Conservation (phyloP, 1,140 invertebrate species). For the Phenacoccus solenopsis region DNA sequence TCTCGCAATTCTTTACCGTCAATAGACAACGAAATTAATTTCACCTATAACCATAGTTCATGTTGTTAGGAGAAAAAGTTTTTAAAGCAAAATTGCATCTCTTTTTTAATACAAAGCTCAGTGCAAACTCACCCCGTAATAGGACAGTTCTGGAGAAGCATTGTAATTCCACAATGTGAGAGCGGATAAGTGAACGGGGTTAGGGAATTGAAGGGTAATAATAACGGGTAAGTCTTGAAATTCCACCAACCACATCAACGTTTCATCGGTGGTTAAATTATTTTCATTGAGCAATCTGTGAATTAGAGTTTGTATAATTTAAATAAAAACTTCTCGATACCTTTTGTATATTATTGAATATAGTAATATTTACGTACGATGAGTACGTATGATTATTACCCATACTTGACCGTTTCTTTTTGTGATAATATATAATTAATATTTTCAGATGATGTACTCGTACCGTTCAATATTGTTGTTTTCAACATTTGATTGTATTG, state of each 20-base stretch:
- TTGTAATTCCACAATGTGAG: conserved; percentile 74
- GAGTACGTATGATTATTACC: not conserved
- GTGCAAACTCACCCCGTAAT: conserved; percentile 56
- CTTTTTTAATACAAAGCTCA: too few species aligned
- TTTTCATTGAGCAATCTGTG: not conserved
- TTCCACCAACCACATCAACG: conserved; percentile 46
- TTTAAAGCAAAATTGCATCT: too few species aligned
- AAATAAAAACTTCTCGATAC: too few species aligned
- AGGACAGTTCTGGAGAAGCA: conserved; percentile 53
- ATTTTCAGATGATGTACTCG: not conserved
- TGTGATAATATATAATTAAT: too few species aligned
- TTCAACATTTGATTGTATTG: conserved; percentile 24
- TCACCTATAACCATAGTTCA: conserved; percentile 31
- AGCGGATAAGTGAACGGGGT: conserved; percentile 31
- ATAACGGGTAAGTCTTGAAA: conserved; percentile 29
- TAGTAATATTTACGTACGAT: not conserved
- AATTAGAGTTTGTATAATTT: not conserved
- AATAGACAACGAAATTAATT: conserved; percentile 31
- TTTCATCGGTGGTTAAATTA: conserved; percentile 40
- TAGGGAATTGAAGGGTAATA: conserved; percentile 25
- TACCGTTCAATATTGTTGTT: conserved; percentile 16
- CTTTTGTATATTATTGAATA: too few species aligned
- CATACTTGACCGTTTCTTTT: too few species aligned
- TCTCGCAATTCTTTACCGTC: conserved; percentile 32
- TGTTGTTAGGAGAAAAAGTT: too few species aligned